A percentile compares a stretch with the other conserved stretches of the same genome.
Conservation (phyloP, 2,113 vertebrate genomes). For the Hemiprocne comata region DNA sequence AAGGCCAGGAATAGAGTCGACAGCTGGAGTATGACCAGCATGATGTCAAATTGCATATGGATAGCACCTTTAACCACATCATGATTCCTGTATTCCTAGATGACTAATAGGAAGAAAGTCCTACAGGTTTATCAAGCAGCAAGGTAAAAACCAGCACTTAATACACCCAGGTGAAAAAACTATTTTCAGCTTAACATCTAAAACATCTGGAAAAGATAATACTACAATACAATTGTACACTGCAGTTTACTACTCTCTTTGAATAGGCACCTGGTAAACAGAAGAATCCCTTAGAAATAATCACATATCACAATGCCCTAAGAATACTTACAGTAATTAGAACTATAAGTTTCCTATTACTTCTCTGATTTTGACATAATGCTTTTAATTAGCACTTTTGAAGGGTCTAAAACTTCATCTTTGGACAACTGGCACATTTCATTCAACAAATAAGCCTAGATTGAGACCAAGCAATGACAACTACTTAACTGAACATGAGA, state of each 20-base stretch:
- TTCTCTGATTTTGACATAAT: background rate
- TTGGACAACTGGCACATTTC: background rate
- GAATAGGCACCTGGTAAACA: slow-evolving; percentile 3
- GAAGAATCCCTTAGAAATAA: slow-evolving; percentile 7
- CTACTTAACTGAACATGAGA: background rate
- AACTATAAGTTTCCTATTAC: background rate
- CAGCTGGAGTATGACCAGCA: slow-evolving; percentile 31
- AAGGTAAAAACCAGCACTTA: slow-evolving; percentile 35
- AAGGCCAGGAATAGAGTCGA: slow-evolving; percentile 30
- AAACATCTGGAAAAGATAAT: slow-evolving; percentile 10
- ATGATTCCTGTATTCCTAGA: slow-evolving; percentile 21
- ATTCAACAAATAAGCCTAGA: background rate
- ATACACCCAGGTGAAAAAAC: slow-evolving; percentile 21
- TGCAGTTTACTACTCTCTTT: background rate
- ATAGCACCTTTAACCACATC: slow-evolving; percentile 33
- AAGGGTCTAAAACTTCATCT: background rate
- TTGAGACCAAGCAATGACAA: background rate
- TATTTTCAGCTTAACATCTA: slow-evolving; percentile 18
- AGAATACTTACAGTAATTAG: background rate
- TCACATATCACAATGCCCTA: background rate
- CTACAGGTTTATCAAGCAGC: slow-evolving; percentile 4
- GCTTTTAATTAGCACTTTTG: background rate
- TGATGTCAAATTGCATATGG: slow-evolving; percentile 47
- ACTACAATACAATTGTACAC: background rate
- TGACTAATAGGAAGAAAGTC: background rate